Conservation (phyloP, 2,113 vertebrate genomes). For the Platysteira castanea region DNA sequence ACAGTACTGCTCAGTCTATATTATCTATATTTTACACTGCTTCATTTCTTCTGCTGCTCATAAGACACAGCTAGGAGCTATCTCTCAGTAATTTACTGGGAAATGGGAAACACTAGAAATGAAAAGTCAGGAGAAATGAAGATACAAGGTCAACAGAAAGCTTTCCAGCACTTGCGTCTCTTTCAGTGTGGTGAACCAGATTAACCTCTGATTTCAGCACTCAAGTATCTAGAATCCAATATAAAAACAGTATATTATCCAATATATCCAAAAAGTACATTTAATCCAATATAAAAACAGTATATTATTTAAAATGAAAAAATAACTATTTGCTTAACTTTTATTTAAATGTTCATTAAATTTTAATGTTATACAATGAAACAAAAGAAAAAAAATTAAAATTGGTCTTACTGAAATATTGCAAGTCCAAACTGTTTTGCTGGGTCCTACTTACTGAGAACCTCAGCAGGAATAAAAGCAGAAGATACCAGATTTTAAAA, state of each 20-base stretch:
- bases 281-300: not conserved
- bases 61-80: not conserved
- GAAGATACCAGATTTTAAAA: not conserved
- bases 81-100: not conserved
- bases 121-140: slow-evolving; percentile 10
- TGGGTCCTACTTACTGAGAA: not conserved
- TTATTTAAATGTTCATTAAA: not conserved
- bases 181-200: not conserved
- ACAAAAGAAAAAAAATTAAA: not conserved
- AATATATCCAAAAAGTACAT: too few species aligned
- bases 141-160: not conserved
- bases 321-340: not conserved
- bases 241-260: not conserved
- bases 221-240: not conserved
- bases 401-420: not conserved
- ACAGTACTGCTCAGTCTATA: not conserved
- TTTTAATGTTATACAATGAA: not conserved
- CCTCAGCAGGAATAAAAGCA: not conserved
- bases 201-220: not conserved
- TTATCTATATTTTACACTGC: not conserved
- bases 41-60: not conserved
- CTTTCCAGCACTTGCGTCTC: not conserved
- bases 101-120: not conserved
- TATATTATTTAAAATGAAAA: not conserved
- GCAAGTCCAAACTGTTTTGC: not conserved